Evolutionary conservation across 2,113 vertebrate species (phyloP), one percentile per base, ranked within the genome.

Genomic region (Ceuthmochares aereus): DNA sequence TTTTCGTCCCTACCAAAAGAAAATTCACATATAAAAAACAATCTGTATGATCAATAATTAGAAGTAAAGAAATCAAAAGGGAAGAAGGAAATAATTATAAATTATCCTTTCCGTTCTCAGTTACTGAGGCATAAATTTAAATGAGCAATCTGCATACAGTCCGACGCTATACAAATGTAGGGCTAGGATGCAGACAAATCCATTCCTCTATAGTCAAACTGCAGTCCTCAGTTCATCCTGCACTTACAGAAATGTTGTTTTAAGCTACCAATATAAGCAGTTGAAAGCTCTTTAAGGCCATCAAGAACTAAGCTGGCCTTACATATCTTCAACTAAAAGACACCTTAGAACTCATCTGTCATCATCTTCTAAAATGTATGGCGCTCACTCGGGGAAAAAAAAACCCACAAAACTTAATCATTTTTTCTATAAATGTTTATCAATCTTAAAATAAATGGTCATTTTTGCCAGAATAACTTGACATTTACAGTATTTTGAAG

Each of bases 81-180:
- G 2, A 55, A 59, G 15, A 81, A 83, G 14, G 42, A 80, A 64
- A 69, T 59, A 59, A 43, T 49, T 59, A 30, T n/a, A 19, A 80
- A 23, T 45, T 45, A 23, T 47, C 15, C 4, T 60, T 77, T 73
- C 54, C 49, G 5, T 51, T 79, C 10, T 77, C 58, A 72, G 8
- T 68, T 81, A 64, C 23, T 16, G 23, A 77, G 40, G 34, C 4
- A 5, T 21, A 60, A 84, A 63, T 68, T 36, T 73, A 56, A 60
- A 6, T 34, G 30, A 29, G 23, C 0, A 0, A 40, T 54, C 42
- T 79, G 27, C 4, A 2, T 26, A 51, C 25, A 84, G 59, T 70
- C 47, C 4, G 5, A 43, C 34, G 20, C 17, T 54, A 58, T 5
- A 19, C 6, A 49, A 80, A 63, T 4, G 8, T 10, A 55, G 27